Percentiles rank a stretch among this genome's conserved stretches.
phyloP scores from a whole-genome alignment of 2,888 invertebrate species.

The Noctua comes region DNA sequence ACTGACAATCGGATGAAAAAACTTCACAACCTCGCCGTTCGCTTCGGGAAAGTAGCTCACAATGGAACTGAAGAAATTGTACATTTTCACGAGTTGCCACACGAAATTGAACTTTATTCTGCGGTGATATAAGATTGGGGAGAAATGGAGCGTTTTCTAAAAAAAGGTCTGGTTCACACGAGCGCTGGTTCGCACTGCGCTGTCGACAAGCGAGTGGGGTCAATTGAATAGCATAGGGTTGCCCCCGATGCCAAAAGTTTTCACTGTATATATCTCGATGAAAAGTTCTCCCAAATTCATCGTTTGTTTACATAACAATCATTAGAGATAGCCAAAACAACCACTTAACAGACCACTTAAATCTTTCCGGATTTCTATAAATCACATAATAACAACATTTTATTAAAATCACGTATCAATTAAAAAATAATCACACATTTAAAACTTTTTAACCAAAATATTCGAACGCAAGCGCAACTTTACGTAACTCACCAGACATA shows the following conservation, averaged over 20 bases:
- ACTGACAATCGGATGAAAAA: constrained; percentile 63
- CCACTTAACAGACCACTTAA: constrained; percentile 18
- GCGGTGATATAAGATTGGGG: constrained; percentile 37
- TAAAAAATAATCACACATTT: not conserved
- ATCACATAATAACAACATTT: constrained; percentile 38
- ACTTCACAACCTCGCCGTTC: constrained; percentile 69
- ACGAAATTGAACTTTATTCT: constrained; percentile 63
- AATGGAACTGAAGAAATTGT: constrained; percentile 81
- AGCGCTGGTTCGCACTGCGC: constrained; percentile 72
- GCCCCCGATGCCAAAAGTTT: not conserved
- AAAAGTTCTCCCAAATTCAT: not conserved
- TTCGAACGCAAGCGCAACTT: constrained; percentile 32
- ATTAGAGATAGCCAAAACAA: constrained; percentile 15
- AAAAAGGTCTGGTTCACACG: constrained; percentile 71
- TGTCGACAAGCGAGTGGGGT: constrained; percentile 57
- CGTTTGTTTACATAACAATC: constrained; percentile 47
- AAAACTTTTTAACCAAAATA: constrained; percentile 3
- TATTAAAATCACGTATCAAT: constrained; percentile 14
- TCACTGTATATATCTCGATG: not conserved
- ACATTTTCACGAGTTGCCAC: constrained; percentile 73
- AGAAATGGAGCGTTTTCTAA: constrained; percentile 55
- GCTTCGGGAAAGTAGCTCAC: constrained; percentile 82
- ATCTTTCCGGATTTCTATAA: constrained; percentile 33
- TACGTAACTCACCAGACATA: constrained; percentile 65
- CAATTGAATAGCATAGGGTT: constrained; percentile 67